These are phyloP conservation scores for Drosophila pseudotalamancana DNA, from an alignment of 2,888 invertebrate genomes.

Conservation along the genomic window DNA sequence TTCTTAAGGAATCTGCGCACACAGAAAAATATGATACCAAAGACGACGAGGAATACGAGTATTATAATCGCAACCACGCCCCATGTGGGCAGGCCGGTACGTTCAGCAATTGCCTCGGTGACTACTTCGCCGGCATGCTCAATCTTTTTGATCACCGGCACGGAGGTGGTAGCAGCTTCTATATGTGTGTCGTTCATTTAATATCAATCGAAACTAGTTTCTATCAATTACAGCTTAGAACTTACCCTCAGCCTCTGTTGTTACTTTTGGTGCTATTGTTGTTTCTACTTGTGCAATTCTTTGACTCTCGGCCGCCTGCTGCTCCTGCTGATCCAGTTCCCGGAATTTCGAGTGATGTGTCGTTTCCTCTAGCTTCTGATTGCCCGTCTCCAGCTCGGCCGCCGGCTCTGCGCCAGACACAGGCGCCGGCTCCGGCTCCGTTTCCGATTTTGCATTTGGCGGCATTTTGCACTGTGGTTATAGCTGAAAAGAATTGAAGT, in stretches of 20 bases:
- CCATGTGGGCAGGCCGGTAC: conserved; percentile 93
- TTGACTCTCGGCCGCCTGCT: conserved; percentile 71
- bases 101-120: conserved; percentile 87
- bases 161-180: conserved; percentile 75
- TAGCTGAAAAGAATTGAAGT: conserved; percentile 28
- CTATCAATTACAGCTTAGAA: background rate
- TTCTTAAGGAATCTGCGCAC: conserved; percentile 96
- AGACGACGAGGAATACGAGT: conserved; percentile 91
- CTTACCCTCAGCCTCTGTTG: conserved; percentile 79
- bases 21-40: conserved; percentile 95
- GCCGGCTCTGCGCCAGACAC: conserved; percentile 63
- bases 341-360: conserved; percentile 79
- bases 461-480: conserved; percentile 79
- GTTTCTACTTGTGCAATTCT: conserved; percentile 76
- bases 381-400: conserved; percentile 68
- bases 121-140: conserved; percentile 85
- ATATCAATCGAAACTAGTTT: too few species aligned
- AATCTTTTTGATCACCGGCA: conserved; percentile 80
- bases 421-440: conserved; percentile 76
- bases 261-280: conserved; percentile 73
- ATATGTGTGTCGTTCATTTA: too few species aligned
- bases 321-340: conserved; percentile 67
- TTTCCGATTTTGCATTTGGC: conserved; percentile 79
- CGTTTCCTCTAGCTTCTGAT: conserved; percentile 77
- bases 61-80: conserved; percentile 93